Conservation (phyloP, 2,888 invertebrate species). For the Sminthurinus aureus region DNA sequence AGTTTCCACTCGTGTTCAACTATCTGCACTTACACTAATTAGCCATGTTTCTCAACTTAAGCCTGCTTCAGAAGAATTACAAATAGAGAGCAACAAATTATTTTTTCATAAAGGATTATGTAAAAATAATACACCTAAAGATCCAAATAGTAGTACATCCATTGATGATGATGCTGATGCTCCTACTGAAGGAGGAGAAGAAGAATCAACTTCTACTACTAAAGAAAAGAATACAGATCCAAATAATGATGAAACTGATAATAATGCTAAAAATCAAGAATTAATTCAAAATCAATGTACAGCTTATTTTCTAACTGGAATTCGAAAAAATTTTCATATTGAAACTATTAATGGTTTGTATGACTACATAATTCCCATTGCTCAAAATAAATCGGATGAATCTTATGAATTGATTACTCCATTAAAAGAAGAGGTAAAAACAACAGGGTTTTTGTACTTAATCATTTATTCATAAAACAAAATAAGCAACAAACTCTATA, state of each 20-base stretch:
- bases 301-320: conserved; percentile 6
- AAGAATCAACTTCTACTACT: background rate
- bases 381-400: background rate
- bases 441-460: background rate
- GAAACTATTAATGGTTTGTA: conserved; percentile 7
- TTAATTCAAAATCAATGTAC: conserved; percentile 3
- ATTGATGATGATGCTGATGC: background rate
- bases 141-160: background rate
- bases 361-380: conserved; percentile 23
- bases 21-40: conserved; percentile 32
- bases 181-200: background rate
- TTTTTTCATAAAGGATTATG: conserved; percentile 40
- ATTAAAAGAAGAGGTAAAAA: background rate
- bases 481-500: background rate
- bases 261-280: background rate
- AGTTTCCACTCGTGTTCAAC: conserved; percentile 16
- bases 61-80: conserved; percentile 6
- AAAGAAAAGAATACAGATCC: background rate
- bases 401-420: conserved; percentile 14
- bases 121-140: background rate
- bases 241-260: background rate
- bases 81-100: conserved; percentile 22
- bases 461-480: background rate
- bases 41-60: conserved; percentile 24
- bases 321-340: conserved; percentile 17